A percentile compares a stretch with the other conserved stretches of the same genome.
Evolutionary conservation across 1,140 invertebrate genomes (phyloP).

Genomic region (Tachypleus tridentatus): DNA sequence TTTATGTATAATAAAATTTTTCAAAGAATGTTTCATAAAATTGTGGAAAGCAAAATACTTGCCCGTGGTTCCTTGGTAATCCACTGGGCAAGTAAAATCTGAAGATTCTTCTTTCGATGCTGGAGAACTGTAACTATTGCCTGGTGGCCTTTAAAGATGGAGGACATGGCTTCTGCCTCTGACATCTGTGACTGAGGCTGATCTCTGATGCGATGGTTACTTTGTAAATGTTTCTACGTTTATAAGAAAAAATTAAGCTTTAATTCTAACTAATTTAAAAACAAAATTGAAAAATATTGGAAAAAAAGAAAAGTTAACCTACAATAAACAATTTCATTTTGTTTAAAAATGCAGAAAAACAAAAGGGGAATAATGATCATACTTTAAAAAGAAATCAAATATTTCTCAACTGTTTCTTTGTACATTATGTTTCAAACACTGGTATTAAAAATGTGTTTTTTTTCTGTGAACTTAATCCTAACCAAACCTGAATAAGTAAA

Average conservation of each 20-base stretch:
- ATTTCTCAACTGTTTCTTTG: no score
- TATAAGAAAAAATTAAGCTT: conserved; percentile 1
- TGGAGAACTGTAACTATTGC: conserved; percentile 64
- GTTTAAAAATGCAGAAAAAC: no score
- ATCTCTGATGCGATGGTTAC: conserved; percentile 22
- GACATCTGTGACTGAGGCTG: conserved; percentile 36
- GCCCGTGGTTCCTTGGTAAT: conserved; percentile 48
- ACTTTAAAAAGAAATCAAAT: no score
- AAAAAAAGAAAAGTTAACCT: no score
- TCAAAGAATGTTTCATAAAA: no score
- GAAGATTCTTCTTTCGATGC: conserved; percentile 56
- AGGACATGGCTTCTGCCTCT: conserved; percentile 63
- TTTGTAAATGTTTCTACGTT: conserved; percentile 24
- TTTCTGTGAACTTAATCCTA: no score
- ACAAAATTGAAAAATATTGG: conserved; percentile 2
- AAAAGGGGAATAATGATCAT: no score
- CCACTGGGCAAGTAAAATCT: conserved; percentile 59
- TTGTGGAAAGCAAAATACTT: background rate
- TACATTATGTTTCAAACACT: no score
- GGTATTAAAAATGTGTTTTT: no score
- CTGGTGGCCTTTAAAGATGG: conserved; percentile 63
- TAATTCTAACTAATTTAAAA: background rate
- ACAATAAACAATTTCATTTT: no score
- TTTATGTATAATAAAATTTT: no score
- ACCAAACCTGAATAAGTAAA: no score